phyloP scores from a whole-genome alignment of 2,797 vertebrate genomes.

The Galago senegalensis region DNA sequence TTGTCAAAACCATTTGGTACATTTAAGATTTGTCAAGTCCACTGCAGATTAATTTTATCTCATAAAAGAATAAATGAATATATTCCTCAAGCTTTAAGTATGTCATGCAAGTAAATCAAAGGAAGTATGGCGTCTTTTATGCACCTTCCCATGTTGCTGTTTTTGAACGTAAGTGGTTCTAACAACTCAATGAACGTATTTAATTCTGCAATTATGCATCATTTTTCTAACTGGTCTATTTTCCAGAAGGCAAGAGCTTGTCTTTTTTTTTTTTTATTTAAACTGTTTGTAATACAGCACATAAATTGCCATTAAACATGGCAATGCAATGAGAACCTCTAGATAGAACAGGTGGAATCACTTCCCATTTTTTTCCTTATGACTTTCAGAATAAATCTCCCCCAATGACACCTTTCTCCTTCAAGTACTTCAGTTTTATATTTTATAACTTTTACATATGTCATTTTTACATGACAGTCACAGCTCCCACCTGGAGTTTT shows the following conservation, averaged over 20 bases:
- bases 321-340: conserved; percentile 78
- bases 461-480: conserved; percentile 91
- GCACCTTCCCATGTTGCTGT: not conserved
- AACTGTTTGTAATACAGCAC: conserved; percentile 87
- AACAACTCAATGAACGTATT: conserved; percentile 85
- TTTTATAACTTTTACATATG: conserved; percentile 92
- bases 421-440: conserved; percentile 90
- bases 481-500: conserved; percentile 92
- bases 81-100: not conserved
- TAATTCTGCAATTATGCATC: conserved; percentile 77
- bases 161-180: conserved; percentile 85
- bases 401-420: conserved; percentile 90
- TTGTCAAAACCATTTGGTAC: not conserved
- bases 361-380: conserved; percentile 85
- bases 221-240: conserved; percentile 82
- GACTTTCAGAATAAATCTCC: conserved; percentile 87
- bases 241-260: conserved; percentile 87
- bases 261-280: conserved; percentile 86
- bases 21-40: not conserved
- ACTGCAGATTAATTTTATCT: not conserved
- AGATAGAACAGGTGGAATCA: conserved; percentile 85
- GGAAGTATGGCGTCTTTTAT: not conserved
- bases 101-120: conserved; percentile 26
- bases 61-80: not conserved
- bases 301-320: conserved; percentile 78